Evolutionary conservation across 2,888 invertebrate genomes (phyloP), one percentile per base, ranked within the genome.

Genomic region (Heteromyza rotundicornis): DNA sequence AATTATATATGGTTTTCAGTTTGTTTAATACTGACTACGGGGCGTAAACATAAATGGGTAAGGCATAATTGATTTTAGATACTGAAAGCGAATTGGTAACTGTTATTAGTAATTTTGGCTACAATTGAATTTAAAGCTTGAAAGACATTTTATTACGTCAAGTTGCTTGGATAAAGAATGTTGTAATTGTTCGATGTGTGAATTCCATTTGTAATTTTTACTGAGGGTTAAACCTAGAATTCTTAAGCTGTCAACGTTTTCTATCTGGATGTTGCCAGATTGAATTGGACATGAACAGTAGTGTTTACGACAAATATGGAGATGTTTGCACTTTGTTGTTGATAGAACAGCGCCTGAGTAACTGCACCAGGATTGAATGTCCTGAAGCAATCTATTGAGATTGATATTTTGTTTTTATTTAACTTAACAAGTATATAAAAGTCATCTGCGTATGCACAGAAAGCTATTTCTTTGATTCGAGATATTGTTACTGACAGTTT

Each of bases 371-470:
- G 62, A 24, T n/a, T 16, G 12, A 12, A 69, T 66, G 8, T 63
- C 58, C 5, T 23, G 20, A 7, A 63, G 51, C n/a, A 65, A 47
- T 2, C 50, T 36, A 17, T 57, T 44, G 1, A 69, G 56, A 19
- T 68, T 22, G 12, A 64, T 59, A 12, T 61, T 54, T 62, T 62
- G 20, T 53, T 27, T 40, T 62, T 64, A 27, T 56, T 59, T 5
- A 64, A 35, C 51, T 58, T 61, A 14, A 54, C 50, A 2, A 67
- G 44, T 8, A 66, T 20, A 32, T 60, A 57, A 1, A 69, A 60
- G 54, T 70, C 68, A 19, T 70, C 67, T 1, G 67, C 64, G n/a
- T 64, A 68, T 7, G 59, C 60, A n/a, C 56, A 64, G 19, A 65
- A 60, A 23, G 35, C 36, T 5, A 61, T 52, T 50, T 60, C 22